Base-by-base conservation (phyloP, 1,140 invertebrate species). In the Cyclina sinensis region DNA sequence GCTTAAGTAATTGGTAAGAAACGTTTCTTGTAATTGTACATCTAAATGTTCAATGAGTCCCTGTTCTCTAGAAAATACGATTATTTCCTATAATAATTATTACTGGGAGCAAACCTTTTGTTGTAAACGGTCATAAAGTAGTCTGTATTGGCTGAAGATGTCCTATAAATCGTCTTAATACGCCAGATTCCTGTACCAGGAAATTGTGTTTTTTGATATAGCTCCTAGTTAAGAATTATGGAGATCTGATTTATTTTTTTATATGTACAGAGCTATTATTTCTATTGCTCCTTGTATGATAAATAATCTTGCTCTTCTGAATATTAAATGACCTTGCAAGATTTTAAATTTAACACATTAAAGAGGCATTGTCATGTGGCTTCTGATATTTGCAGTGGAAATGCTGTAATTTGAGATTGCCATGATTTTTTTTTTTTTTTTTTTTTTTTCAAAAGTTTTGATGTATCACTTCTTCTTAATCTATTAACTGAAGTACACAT, bases 81-180 rank as follows among this genome's bases (percentile, higher is more conserved):
- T 78, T 51, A 35, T 78, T 51, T 48, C 43, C 74, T 51, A 16
- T 54, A n/a, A 54, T 78, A 78, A 48, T 51, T 51, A 51, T 54
- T 35, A n/a, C 12, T 51, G 5, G 18, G 24, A 35, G 27, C 12
- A 78, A 54, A 37, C 35, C 24, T 78, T 78, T 78, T 78, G 46
- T 78, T 78, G 14, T 54, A 51, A 54, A 16, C 14, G 21, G 74
- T 37, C 11, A 51, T 78, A 78, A 78, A 78, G n/a, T 48, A 51
- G 74, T 78, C 74, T 78, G 32, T n/a, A 78, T 84, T 48, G 59
- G 59, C 30, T 70, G 82, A 73, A 51, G 16, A 54, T 12, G 11
- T 48, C 62, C 30, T 62, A 84, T 84, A 84, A 84, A 84, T 84
- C 57, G 48, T 39, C 59, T 35, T 70, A 32, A 73, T 84, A 84